Base-by-base conservation (phyloP, 2,797 vertebrate genomes). In the Erethizon dorsatum region DNA sequence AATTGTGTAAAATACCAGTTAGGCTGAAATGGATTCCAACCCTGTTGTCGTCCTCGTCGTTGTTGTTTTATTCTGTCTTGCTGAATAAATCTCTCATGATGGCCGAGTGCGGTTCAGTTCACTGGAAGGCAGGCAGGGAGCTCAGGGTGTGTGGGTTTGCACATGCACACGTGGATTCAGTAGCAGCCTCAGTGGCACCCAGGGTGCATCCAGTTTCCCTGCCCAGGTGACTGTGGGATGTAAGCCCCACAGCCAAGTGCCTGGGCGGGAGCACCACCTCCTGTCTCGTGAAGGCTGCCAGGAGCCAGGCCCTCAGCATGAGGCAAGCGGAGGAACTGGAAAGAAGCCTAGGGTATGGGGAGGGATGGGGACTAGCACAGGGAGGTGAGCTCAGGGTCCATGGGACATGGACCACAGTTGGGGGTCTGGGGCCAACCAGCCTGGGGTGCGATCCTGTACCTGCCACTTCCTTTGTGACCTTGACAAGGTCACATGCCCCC, bases 11-110 rank as follows among this genome's bases (percentile, higher is more conserved):
- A 92, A 94, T n/a, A 95, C 18, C 0, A 0, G 69, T 71, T n/a
- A 96, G 95, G 97, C 92, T 67, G 95, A 80, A 97, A 97, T 89
- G 67, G 93, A 90, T 97, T 95, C 83, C 6, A 2, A 50, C 96
- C 84, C 96, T 95, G 92, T 93, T 83, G 71, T 91, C 47, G 6
- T 77, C 24, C 1, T 33, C 2, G 31, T 69, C 24, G 57, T 63
- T 79, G 75, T 93, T 85, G 83, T 90, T 91, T 63, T 85, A 67
- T 82, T 96, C 77, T 89, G 83, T 94, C 85, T 79, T 5, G 0
- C 0, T 13, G 86, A 95, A 82, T 0, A 22, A 83, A 94, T 0
- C 0, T 20, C 75, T 61, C 82, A 3, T 0, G 17, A 28, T 2
- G 88, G 37, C 94, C 59, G 26, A 69, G 79, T 18, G 63, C 54